These are phyloP conservation scores for Hippocampus kuda DNA, from an alignment of 2,797 vertebrate genomes.

Conservation along the genomic window DNA sequence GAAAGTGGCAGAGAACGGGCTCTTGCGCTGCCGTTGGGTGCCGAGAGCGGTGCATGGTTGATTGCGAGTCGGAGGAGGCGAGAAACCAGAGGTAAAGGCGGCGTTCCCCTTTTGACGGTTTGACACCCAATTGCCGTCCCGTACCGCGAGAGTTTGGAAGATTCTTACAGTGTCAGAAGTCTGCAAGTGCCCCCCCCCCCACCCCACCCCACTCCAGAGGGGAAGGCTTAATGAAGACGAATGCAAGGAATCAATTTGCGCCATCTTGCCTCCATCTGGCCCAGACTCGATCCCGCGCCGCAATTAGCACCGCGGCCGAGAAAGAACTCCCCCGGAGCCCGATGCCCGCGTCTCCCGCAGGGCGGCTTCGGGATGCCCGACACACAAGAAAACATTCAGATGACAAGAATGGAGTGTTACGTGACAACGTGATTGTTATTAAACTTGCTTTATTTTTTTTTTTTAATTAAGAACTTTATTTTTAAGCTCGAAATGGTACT, in stretches of 20 bases:
- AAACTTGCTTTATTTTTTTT: too few relatives aligned
- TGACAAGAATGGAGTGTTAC: not conserved
- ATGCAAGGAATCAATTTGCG: slow-evolving; percentile 71
- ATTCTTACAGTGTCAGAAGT: slow-evolving; percentile 14
- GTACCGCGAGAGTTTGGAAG: slow-evolving; percentile 8
- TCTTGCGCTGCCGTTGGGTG: slow-evolving; percentile 26
- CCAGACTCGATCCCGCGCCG: slow-evolving; percentile 58
- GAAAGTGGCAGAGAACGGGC: slow-evolving; percentile 41
- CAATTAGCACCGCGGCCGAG: slow-evolving; percentile 72
- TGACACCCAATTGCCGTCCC: not conserved
- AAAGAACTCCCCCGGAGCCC: slow-evolving; percentile 59
- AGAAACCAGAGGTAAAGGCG: not conserved
- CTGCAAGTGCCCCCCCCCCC: slow-evolving; percentile 30
- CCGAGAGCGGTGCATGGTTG: slow-evolving; percentile 13
- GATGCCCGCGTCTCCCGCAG: slow-evolving; percentile 6
- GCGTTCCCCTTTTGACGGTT: slow-evolving; percentile 8
- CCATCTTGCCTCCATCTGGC: slow-evolving; percentile 70
- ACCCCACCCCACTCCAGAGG: slow-evolving; percentile 50
- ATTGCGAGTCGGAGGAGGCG: slow-evolving; percentile 10
- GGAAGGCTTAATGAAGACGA: slow-evolving; percentile 72
- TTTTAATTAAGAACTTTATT: not conserved
- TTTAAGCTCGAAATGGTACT: not conserved
- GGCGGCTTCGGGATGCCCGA: not conserved
- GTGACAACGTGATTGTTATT: not conserved
- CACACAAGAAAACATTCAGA: not conserved